A percentile compares a stretch with the other conserved stretches of the same genome.
Evolutionary conservation across 2,113 vertebrate species (phyloP).

Genomic region (Cyphomyrus discorhynchus): DNA sequence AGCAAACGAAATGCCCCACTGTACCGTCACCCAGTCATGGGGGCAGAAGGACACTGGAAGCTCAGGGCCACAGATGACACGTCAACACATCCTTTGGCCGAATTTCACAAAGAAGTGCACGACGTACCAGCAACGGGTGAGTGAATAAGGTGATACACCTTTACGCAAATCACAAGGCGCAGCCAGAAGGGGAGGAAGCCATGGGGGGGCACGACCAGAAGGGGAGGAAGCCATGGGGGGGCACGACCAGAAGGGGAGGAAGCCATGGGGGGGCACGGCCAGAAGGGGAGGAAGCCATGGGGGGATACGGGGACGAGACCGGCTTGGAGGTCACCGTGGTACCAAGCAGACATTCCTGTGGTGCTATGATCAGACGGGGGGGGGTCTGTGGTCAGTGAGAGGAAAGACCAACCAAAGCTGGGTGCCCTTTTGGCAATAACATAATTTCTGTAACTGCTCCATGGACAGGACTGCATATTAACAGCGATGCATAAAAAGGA

Average conservation of each 20-base stretch:
- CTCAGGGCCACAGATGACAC: background rate
- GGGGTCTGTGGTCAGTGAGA: background rate
- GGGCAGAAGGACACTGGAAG: background rate
- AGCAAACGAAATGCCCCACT: slow-evolving; percentile 30
- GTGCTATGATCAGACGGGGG: slow-evolving; percentile 50
- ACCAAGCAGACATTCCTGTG: slow-evolving; percentile 57
- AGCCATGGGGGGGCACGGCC: background rate
- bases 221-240: slow-evolving; percentile 21
- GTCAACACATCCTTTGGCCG: background rate
- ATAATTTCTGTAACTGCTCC: background rate
- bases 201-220: background rate
- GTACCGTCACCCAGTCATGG: background rate
- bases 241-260: background rate
- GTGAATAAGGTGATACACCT: background rate
- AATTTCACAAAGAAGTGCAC: background rate
- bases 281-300: slow-evolving; percentile 22
- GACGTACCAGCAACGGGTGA: background rate
- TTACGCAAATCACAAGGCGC: background rate
- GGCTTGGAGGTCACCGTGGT: slow-evolving; percentile 48
- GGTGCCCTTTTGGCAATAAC: background rate
- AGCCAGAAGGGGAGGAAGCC: slow-evolving; percentile 17
- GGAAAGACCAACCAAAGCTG: background rate
- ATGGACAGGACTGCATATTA: background rate
- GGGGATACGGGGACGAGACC: slow-evolving; percentile 18
- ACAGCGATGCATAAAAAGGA: background rate